phyloP scores from a whole-genome alignment of 2,888 invertebrate genomes.

The Anarsia innoxiella region DNA sequence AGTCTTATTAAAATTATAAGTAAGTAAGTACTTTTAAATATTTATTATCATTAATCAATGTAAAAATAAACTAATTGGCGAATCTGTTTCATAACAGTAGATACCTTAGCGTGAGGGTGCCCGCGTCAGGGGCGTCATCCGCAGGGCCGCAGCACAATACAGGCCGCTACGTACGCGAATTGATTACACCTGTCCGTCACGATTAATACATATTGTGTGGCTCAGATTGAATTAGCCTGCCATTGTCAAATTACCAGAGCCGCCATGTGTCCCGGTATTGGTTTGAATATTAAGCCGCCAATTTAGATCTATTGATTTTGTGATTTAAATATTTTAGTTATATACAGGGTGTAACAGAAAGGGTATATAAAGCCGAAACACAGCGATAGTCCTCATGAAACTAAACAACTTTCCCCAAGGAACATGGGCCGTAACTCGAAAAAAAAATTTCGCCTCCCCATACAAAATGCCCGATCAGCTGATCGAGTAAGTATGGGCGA shows the following conservation, averaged over 20 bases:
- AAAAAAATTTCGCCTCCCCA: too few species aligned
- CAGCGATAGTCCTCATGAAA: too few species aligned
- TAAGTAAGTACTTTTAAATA: too few species aligned
- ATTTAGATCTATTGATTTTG: conserved; percentile 49
- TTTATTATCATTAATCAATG: too few species aligned
- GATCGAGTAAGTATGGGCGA: too few species aligned
- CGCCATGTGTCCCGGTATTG: conserved; percentile 53
- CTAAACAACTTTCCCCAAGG: too few species aligned
- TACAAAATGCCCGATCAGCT: too few species aligned
- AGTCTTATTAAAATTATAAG: too few species aligned
- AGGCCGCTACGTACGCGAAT: conserved; percentile 35
- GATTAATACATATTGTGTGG: conserved; percentile 72
- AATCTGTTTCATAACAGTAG: conserved; percentile 19
- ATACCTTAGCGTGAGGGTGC: conserved; percentile 18
- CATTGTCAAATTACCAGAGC: conserved; percentile 60
- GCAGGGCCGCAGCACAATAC: conserved; percentile 35
- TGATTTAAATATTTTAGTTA: too few species aligned
- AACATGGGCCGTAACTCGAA: too few species aligned
- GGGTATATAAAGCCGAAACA: too few species aligned
- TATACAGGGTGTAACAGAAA: too few species aligned
- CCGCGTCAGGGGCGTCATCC: conserved; percentile 30
- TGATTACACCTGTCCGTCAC: conserved; percentile 73
- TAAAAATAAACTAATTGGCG: conserved; percentile 9
- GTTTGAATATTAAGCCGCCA: conserved; percentile 68
- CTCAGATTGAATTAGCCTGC: conserved; percentile 68